phyloP scores from a whole-genome alignment of 1,140 invertebrate species.

The Drosophila quadrilineata region DNA sequence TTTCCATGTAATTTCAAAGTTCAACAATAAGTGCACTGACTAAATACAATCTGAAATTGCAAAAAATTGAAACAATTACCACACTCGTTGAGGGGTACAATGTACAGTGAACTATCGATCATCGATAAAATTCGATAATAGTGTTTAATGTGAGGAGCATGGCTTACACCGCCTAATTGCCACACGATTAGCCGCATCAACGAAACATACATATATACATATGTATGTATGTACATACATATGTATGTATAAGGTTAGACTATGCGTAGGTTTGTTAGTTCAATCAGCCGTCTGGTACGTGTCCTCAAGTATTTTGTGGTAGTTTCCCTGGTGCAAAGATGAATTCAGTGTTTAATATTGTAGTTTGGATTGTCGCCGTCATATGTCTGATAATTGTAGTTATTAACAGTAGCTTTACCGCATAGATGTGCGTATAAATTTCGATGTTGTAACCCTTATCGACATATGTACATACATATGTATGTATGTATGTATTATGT shows the following conservation, averaged over 20 bases:
- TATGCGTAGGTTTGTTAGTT: background rate
- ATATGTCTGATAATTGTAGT: slow-evolving; percentile 1
- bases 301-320: slow-evolving; percentile 5
- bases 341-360: slow-evolving; percentile 18
- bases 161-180: too few relatives aligned
- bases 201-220: too few relatives aligned
- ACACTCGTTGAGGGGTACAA: too few relatives aligned
- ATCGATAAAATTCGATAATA: too few relatives aligned
- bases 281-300: slow-evolving; percentile 28
- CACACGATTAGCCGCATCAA: too few relatives aligned
- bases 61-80: too few relatives aligned
- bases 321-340: background rate
- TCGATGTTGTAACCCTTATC: slow-evolving; percentile 14
- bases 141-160: too few relatives aligned
- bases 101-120: too few relatives aligned
- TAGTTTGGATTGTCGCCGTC: background rate
- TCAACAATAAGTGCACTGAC: slow-evolving; percentile 9
- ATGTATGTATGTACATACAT: too few relatives aligned
- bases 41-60: background rate
- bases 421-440: background rate
- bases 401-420: background rate
- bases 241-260: too few relatives aligned
- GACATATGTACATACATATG: too few relatives aligned
- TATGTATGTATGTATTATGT: too few relatives aligned
- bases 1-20: slow-evolving; percentile 21